These are phyloP conservation scores for Drosophila rufa DNA, from an alignment of 1,140 invertebrate species.

Conservation along the genomic window DNA sequence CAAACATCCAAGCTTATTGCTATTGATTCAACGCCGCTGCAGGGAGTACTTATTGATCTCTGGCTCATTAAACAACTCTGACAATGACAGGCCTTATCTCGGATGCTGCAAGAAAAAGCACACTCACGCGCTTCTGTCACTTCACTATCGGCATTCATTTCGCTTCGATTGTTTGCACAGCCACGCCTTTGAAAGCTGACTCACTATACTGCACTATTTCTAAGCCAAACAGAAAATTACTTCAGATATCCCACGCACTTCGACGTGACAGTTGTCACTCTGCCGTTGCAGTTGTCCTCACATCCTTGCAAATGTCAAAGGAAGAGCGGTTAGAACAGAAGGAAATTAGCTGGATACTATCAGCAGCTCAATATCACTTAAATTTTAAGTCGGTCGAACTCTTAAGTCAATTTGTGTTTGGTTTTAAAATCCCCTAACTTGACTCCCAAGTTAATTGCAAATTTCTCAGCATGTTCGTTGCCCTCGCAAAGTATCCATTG, in stretches of 20 bases:
- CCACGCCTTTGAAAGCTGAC: conserved; percentile 12
- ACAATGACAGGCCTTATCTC: conserved; percentile 11
- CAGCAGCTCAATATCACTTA: not conserved
- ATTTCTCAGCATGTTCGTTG: conserved; percentile 21
- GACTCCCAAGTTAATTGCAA: conserved; percentile 5
- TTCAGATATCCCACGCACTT: not conserved
- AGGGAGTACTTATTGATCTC: conserved; percentile 21
- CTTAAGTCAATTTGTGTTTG: not conserved
- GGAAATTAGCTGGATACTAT: not conserved
- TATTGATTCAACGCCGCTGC: not conserved
- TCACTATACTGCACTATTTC: conserved; percentile 23
- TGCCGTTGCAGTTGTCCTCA: conserved; percentile 20
- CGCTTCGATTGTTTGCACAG: conserved; percentile 16
- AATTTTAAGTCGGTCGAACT: not conserved
- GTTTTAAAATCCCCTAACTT: not conserved
- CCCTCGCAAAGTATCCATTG: conserved; percentile 29
- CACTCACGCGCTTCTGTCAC: conserved; percentile 13
- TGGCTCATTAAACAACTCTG: conserved; percentile 9
- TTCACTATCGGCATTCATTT: conserved; percentile 22
- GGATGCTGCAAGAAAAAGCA: conserved; percentile 9
- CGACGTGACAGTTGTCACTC: not conserved
- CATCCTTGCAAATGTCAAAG: not conserved
- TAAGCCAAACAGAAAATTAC: not conserved
- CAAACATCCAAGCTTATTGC: not conserved
- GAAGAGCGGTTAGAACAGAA: not conserved